Base-by-base conservation (phyloP, 2,113 vertebrate species). In the Felis catus region DNA sequence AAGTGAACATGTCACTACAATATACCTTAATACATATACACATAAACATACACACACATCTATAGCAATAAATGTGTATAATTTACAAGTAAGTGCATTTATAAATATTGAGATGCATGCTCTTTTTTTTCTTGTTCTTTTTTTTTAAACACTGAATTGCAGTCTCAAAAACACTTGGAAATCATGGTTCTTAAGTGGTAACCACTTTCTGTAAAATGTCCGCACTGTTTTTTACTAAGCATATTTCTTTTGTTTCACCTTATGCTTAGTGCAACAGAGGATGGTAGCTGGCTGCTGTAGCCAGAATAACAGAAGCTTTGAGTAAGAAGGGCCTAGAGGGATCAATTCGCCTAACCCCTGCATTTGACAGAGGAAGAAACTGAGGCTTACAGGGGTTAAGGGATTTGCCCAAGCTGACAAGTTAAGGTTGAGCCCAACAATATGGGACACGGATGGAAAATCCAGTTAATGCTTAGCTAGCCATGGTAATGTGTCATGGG, bases 381-480 rank as follows among this genome's bases (percentile, higher is more conserved):
- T 97, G 96, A 97, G 97, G 91, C 97, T 98, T 98, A 97, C 10
- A 7, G 94, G 97, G 71, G 96, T 98, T 98, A 97, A 98, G 89
- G 97, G 97, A 98, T 98, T 98, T 98, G 36, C 71, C 94, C 95
- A 93, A 95, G 76, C 95, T 98, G 97, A 98, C 97, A 97, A 94
- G 96, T 96, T 94, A 94, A 97, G 91, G 96, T 94, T 97, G 96
- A 97, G 95, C 93, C 92, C 96, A 82, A 94, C 93, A 97, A 89
- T 96, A 97, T 91, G 96, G 96, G 91, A 91, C 97, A 93, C 0
- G 45, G 89, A 97, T 94, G 78, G 93, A 86, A 98, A 98, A 96
- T 97, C 95, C 95, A 96, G 97, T 97, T 98, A 98, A 98, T 97
- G 88, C 96, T 97, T 97, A 98, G 97, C 96, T 82, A 97, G 96